phyloP scores from a whole-genome alignment of 1,140 invertebrate genomes.

The Steinernema khuongi region DNA sequence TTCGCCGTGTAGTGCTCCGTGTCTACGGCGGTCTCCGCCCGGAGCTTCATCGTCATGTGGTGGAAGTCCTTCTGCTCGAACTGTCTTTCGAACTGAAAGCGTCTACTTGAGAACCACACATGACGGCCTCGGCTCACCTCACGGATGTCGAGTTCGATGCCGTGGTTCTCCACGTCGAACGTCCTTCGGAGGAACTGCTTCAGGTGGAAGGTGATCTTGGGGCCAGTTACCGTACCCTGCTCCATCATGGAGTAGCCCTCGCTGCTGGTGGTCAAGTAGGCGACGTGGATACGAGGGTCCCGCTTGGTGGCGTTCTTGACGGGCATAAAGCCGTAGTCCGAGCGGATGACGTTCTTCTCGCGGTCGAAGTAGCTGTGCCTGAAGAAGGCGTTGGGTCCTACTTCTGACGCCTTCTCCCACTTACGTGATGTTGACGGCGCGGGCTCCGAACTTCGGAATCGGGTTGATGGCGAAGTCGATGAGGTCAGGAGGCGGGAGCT shows the following conservation, averaged over 20 bases:
- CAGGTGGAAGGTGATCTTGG: slow-evolving; percentile 56
- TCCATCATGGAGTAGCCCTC: slow-evolving; percentile 59
- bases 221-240: slow-evolving; percentile 53
- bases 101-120: slow-evolving; percentile 15
- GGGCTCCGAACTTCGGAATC: slow-evolving; percentile 56
- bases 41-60: slow-evolving; percentile 50
- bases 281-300: slow-evolving; percentile 57
- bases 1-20: slow-evolving; percentile 51
- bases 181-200: slow-evolving; percentile 56
- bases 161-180: slow-evolving; percentile 53
- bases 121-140: slow-evolving; percentile 34
- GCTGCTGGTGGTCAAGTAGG: slow-evolving; percentile 55
- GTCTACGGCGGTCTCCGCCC: slow-evolving; percentile 51
- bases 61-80: slow-evolving; percentile 52
- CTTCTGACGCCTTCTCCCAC: background rate
- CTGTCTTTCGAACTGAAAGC: slow-evolving; percentile 53
- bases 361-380: slow-evolving; percentile 55
- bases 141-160: slow-evolving; percentile 48
- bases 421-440: slow-evolving; percentile 57
- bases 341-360: slow-evolving; percentile 46
- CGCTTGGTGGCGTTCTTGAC: slow-evolving; percentile 56
- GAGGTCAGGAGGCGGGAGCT: slow-evolving; percentile 52
- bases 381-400: slow-evolving; percentile 4
- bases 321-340: slow-evolving; percentile 58
- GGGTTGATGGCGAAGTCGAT: slow-evolving; percentile 59